Evolutionary conservation across 2,797 vertebrate genomes (phyloP), one percentile per base, ranked within the genome.

Genomic region (Mus minutoides): DNA sequence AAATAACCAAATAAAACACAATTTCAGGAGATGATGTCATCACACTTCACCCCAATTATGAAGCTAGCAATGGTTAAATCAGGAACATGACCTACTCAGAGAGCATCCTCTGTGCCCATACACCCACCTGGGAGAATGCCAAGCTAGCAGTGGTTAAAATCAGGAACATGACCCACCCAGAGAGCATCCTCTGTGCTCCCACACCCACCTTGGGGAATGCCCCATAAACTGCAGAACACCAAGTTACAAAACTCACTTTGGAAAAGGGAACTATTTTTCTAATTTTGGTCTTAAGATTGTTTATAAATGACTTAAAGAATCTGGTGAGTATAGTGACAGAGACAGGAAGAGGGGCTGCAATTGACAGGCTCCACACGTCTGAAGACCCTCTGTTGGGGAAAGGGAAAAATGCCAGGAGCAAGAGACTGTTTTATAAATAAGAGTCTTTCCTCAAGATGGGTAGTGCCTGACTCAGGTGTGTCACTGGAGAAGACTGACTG

Each of bases 391-490:
- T 58, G 21, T 21, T 58, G 56, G 56, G 56, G 56, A 22, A 22
- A 58, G 56, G 56, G 56, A 21, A 24, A 58, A 58, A 58, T 58
- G 56, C 56, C 56, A 58, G 56, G 56, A 58, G 56, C 56, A 22
- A 22, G 56, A 8, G 56, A 8, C 56, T 58, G 56, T 24, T 58
- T 84, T 60, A 96, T 96, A 97, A 96, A 97, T 95, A 92, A 87
- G 54, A 94, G 92, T 96, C 91, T 91, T 91, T 89, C 77, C 49
- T 56, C 77, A 71, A 49, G 69, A 24, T 1, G 60, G 86, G 54
- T 88, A 94, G 95, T 83, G 95, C 95, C 90, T 96, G 73, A 94
- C 86, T 97, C 95, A 92, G 84, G 1, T 93, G 96, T 91, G 96
- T 85, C 92, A 94, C 62, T 49, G 78, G 85, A 89, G 93, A 96